Evolutionary conservation across 2,113 vertebrate genomes (phyloP), one percentile per base, ranked within the genome.

Genomic region (Pleuronectes platessa): DNA sequence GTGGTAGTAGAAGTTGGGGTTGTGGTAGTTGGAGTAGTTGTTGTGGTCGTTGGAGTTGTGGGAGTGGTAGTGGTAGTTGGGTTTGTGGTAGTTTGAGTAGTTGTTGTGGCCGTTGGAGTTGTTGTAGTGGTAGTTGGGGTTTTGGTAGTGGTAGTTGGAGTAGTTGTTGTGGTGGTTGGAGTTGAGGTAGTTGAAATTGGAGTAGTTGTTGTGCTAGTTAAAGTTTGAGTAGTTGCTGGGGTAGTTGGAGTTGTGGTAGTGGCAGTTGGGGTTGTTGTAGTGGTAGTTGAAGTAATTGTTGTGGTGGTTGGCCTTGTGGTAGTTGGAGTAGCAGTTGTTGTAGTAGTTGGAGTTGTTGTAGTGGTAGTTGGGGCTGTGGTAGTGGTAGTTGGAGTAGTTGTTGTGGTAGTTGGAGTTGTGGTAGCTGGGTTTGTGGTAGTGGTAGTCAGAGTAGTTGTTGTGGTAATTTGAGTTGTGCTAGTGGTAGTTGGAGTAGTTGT

Each of bases 381-480:
- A 2, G 37, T 40, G 2, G 31, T 13, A 1, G 93, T 93, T 4
- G 18, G 3, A 18, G 31, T 31, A 11, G 55, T 14, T 14, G 23
- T 24, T 1, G 55, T 24, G 15, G 37, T 21, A 13, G 35, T 42
- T 3, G 37, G 23, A 1, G 35, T 40, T 5, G 35, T 23, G 11
- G 54, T 23, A 1, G 24, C 2, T 24, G 24, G 24, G 2, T 1
- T 2, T 24, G 24, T 24, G 1, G 24, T 24, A 24, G 24, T 24
- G 24, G 24, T 24, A 24, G 24, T 24, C n/a, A n/a, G n/a, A n/a
- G n/a, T n/a, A n/a, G 24, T 24, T 24, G 24, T 24, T 24, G 24
- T 24, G 24, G 24, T 24, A 1, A 2, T 24, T 24, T 1, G 24
- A 24, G 24, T 24, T 24, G 24, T 24, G 2, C 2, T 24, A 24